phyloP scores from a whole-genome alignment of 2,888 invertebrate species.

The Drosophila colorata region DNA sequence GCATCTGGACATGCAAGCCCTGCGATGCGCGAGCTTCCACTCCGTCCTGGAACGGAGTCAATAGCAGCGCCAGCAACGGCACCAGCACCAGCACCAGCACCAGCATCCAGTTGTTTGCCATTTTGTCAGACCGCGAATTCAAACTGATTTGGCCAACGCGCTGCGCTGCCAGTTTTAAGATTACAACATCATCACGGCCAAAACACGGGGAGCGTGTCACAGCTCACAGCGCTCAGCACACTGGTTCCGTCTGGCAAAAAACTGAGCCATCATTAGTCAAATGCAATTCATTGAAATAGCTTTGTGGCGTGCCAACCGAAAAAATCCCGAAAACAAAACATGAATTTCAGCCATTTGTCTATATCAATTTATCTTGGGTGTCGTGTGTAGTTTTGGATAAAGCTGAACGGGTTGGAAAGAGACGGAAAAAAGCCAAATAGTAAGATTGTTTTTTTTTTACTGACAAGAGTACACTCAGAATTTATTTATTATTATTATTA shows the following conservation, averaged over 20 bases:
- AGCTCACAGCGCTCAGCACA: slow-evolving; percentile 26
- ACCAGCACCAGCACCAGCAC: slow-evolving; percentile 14
- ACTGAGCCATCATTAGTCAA: not conserved
- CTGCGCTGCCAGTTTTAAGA: slow-evolving; percentile 54
- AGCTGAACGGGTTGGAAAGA: not conserved
- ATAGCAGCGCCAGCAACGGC: slow-evolving; percentile 8
- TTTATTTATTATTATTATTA: too few relatives aligned
- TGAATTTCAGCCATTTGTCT: not conserved
- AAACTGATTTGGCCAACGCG: slow-evolving; percentile 56
- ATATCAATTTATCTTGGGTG: not conserved
- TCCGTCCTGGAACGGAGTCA: not conserved
- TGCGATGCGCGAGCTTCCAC: slow-evolving; percentile 77
- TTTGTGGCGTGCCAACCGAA: not conserved
- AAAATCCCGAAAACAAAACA: slow-evolving; percentile 1
- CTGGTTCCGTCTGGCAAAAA: slow-evolving; percentile 26
- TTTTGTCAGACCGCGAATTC: slow-evolving; percentile 38
- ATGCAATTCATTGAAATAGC: not conserved
- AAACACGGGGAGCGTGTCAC: too few relatives aligned
- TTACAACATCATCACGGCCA: slow-evolving; percentile 49
- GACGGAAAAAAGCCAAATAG: not conserved
- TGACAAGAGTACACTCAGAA: not conserved
- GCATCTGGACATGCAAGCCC: slow-evolving; percentile 79
- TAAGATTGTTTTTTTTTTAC: too few relatives aligned
- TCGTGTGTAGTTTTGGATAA: not conserved
- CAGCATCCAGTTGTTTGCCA: slow-evolving; percentile 36